Base-by-base conservation (phyloP, 1,140 invertebrate species). In the Harpegnathos saltator region DNA sequence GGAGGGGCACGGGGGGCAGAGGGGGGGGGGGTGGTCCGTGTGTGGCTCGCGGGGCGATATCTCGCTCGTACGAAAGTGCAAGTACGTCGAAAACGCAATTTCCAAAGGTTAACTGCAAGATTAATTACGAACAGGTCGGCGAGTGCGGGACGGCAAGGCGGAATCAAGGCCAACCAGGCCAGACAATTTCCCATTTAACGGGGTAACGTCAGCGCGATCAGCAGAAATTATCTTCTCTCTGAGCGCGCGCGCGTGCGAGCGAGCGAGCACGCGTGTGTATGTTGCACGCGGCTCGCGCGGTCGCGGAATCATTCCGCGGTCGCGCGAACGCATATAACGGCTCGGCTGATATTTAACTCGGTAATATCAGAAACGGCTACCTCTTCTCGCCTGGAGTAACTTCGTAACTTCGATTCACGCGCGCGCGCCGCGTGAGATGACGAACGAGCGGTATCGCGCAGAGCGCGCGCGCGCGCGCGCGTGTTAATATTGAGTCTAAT, bases 31-130 rank as follows among this genome's bases (percentile, higher is more conserved):
- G 74, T 62, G 63, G 63, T 80, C n/a, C n/a, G n/a, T n/a, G n/a
- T n/a, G n/a, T n/a, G n/a, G n/a, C n/a, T n/a, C 63, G 22, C 61
- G 81, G 29, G 81, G 63, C 22, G 72, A 69, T n/a, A n/a, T 61
- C 85, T 72, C 54, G 66, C 65, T 50, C 56, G 22, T 9, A 63
- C 59, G 50, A 82, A 82, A 63, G 78, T 56, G 65, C 65, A 73
- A 69, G 48, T 86, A 86, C 66, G 72, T 87, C 85, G 71, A 86
- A 87, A 87, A 86, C 54, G 29, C 69, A 88, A 88, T 88, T 81
- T 85, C 65, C 58, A 88, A 88, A 88, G 87, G 86, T 88, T 85
- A 88, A 88, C 85, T 81, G 66, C 72, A 72, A 82, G 87, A 88
- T 88, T 88, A 88, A 88, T 88, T 83, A 80, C 83, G 24, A 83